Base-by-base conservation (phyloP, 2,113 vertebrate genomes). In the Fregata magnificens region DNA sequence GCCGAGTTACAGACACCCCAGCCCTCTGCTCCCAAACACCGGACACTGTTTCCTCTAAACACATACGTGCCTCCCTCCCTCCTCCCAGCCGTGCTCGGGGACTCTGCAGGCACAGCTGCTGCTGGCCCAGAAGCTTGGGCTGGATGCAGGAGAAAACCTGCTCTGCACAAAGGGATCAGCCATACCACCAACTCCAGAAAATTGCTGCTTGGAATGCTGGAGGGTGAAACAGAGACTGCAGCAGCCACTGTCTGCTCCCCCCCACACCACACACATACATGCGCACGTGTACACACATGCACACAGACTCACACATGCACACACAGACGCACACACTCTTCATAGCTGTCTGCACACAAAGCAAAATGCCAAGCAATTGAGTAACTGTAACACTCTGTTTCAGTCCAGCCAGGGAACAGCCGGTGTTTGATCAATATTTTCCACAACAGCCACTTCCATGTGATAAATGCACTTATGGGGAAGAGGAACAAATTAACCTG, bases 401-500 rank as follows among this genome's bases (percentile, higher is more conserved):
- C 97, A 93, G 96, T 93, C 96, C 94, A 97, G 98, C 90, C 92
- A 94, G 96, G 97, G 92, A 96, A 94, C 96, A 97, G 96, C 91
- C 95, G 77, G 97, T 87, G 87, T 94, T 97, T 97, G 97, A 98
- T 98, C 98, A 98, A 98, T 98, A 98, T 96, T 98, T 98, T 97
- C 97, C 96, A 97, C 98, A 97, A 91, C 97, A 98, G 95, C 98
- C 97, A 98, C 98, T 98, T 98, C 96, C 92, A 61, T 84, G 93
- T 98, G 98, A 98, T 98, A 97, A 98, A 98, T 98, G 98, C 93
- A 96, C 96, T 97, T 93, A 95, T 62, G 80, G 97, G 91, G 91
- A 97, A 97, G 95, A 97, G 89, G 96, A 97, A 97, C 96, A 98
- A 98, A 98, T 98, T 98, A 98, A 98, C 97, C 97, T 98, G 95